phyloP scores from a whole-genome alignment of 2,797 vertebrate species.

The Pantherophis vulpinus region DNA sequence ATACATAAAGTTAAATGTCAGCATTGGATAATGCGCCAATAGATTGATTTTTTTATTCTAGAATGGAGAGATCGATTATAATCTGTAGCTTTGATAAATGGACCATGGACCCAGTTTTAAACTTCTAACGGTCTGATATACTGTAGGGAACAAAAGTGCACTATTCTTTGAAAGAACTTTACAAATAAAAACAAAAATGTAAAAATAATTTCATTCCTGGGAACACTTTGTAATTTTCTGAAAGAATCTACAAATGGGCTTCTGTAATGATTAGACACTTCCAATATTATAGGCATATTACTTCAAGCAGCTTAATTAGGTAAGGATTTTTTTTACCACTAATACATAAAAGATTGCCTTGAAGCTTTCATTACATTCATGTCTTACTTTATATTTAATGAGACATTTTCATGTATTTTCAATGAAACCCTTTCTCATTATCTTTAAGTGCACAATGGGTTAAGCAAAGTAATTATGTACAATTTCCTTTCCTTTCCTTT shows the following conservation, averaged over 20 bases:
- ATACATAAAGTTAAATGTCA: background rate
- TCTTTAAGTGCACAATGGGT: background rate
- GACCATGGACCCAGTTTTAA: background rate
- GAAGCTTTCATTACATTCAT: background rate
- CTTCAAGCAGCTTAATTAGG: background rate
- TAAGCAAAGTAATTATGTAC: background rate
- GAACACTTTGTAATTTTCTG: background rate
- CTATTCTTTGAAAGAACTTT: background rate
- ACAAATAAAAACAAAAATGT: background rate
- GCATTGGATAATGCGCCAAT: background rate
- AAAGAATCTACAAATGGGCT: background rate
- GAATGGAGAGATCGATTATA: background rate
- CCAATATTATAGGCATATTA: background rate
- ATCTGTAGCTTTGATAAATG: background rate
- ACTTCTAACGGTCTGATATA: background rate
- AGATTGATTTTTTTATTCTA: background rate
- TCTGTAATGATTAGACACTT: background rate
- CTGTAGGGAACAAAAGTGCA: background rate
- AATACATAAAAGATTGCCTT: background rate
- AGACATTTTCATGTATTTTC: background rate
- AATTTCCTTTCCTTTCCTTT: background rate
- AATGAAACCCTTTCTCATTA: background rate
- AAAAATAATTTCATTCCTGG: fast-evolving
- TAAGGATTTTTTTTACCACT: background rate
- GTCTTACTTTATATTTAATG: constrained; percentile 6